Evolutionary conservation across 2,797 vertebrate species (phyloP).

Genomic region (Siniperca obscura): DNA sequence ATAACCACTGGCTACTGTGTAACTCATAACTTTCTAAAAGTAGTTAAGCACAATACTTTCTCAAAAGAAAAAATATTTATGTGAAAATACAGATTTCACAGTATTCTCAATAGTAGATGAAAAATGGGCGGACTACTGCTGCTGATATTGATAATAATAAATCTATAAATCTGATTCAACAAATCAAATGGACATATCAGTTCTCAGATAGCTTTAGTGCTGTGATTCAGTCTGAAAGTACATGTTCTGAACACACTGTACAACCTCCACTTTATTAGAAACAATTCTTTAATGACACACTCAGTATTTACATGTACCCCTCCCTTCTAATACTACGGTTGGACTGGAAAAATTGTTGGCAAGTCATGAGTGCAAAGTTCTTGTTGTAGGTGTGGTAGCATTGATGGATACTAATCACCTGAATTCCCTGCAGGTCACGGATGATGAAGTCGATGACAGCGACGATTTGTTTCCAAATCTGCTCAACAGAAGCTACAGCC

Average conservation of each 20-base stretch:
- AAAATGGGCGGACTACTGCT: not conserved
- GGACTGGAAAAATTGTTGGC: not conserved
- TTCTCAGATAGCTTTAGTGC: not conserved
- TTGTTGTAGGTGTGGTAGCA: not conserved
- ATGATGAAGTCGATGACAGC: not conserved
- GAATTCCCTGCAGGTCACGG: not conserved
- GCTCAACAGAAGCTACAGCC: accelerated
- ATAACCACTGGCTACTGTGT: too few relatives aligned
- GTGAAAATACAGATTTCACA: too few relatives aligned
- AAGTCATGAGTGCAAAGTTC: accelerated
- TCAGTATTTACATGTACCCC: not conserved
- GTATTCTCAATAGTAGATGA: too few relatives aligned
- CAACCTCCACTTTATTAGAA: not conserved
- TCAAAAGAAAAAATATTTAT: too few relatives aligned
- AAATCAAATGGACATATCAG: not conserved
- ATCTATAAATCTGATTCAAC: not conserved
- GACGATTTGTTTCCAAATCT: not conserved
- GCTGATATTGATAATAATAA: not conserved
- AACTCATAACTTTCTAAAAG: too few relatives aligned
- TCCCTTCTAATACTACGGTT: not conserved
- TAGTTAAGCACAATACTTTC: too few relatives aligned
- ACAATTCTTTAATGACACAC: not conserved
- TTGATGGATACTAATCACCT: not conserved
- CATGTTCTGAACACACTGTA: not conserved
- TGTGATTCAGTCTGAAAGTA: too few relatives aligned